phyloP scores from a whole-genome alignment of 2,113 vertebrate species.

The Entomyzon cyanotis region DNA sequence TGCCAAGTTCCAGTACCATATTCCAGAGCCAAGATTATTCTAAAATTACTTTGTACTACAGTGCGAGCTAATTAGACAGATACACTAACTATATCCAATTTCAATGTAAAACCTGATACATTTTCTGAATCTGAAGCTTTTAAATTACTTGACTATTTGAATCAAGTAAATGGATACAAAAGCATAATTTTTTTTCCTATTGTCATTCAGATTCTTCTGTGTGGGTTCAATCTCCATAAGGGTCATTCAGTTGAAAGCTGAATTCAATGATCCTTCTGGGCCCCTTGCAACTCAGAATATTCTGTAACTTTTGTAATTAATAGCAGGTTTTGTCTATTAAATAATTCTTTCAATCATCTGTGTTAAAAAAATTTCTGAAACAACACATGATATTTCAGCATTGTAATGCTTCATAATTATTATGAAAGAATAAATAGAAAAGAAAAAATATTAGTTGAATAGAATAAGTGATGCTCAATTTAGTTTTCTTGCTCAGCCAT shows the following conservation, averaged over 20 bases:
- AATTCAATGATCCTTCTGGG: neutral
- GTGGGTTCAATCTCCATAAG: conserved; percentile 8
- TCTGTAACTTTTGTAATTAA: neutral
- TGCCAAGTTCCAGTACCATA: conserved; percentile 7
- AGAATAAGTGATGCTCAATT: neutral
- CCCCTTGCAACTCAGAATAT: neutral
- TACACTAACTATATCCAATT: neutral
- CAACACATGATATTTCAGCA: neutral
- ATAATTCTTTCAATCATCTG: neutral
- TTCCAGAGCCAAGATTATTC: neutral
- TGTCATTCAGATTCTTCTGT: neutral
- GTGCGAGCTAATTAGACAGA: neutral
- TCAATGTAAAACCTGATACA: neutral
- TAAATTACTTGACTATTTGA: neutral
- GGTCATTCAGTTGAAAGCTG: neutral
- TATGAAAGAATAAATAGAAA: neutral
- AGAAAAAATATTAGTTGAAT: neutral
- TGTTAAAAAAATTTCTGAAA: neutral
- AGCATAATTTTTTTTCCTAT: neutral
- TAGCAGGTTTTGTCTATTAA: neutral
- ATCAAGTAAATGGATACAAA: neutral
- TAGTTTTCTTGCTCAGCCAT: neutral
- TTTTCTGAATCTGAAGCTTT: neutral
- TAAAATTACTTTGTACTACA: neutral
- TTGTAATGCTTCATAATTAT: neutral